phyloP scores from a whole-genome alignment of 2,888 invertebrate genomes.

The Melieria crassipennis region DNA sequence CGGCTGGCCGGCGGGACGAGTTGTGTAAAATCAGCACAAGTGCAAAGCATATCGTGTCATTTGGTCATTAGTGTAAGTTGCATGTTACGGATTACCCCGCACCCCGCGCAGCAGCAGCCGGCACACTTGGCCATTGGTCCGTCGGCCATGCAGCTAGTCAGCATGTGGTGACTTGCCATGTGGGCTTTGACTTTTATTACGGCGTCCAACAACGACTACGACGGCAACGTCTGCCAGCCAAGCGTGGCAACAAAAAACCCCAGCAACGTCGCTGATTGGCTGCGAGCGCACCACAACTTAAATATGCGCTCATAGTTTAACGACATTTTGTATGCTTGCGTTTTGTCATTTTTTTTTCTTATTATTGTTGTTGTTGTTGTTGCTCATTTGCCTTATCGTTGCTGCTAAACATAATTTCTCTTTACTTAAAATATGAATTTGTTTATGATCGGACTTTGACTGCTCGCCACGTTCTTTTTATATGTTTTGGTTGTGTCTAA shows the following conservation, averaged over 20 bases:
- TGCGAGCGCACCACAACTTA: neutral
- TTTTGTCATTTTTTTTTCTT: slow-evolving; percentile 4
- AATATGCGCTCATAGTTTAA: neutral
- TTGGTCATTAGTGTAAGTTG: slow-evolving; percentile 49
- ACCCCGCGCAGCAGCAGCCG: neutral
- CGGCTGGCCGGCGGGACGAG: neutral
- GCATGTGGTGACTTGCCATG: neutral
- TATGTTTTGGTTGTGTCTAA: slow-evolving; percentile 10
- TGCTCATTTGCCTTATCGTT: neutral
- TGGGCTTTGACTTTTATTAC: neutral
- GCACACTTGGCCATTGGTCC: no score
- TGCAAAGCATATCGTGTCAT: slow-evolving; percentile 45
- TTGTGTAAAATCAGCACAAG: neutral
- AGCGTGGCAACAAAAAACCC: neutral
- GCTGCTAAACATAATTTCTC: no score
- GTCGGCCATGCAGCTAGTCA: neutral
- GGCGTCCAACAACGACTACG: neutral
- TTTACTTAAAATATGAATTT: no score
- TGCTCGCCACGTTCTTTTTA: slow-evolving; percentile 34
- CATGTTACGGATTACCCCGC: slow-evolving; percentile 41
- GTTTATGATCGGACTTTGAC: no score
- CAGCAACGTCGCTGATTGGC: neutral
- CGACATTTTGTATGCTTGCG: neutral
- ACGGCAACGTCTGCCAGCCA: neutral
- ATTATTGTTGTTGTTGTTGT: slow-evolving; percentile 7